A percentile compares a stretch with the other conserved stretches of the same genome.
Conservation (phyloP, 2,888 invertebrate genomes). For the Abscondita cerata region DNA sequence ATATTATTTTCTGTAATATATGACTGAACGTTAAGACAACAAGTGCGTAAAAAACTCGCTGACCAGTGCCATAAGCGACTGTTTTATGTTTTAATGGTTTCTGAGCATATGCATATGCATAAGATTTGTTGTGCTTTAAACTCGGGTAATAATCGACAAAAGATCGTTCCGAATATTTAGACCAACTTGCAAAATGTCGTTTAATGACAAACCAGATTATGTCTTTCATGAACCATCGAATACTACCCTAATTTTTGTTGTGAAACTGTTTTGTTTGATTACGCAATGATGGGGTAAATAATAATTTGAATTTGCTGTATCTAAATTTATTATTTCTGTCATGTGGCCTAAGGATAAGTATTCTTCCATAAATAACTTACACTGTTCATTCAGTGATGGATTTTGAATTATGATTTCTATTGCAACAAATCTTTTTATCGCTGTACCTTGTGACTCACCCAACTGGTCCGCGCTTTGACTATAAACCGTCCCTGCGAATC, state of each 20-base stretch:
- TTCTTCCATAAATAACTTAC: slow-evolving; percentile 33
- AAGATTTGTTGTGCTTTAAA: slow-evolving; percentile 48
- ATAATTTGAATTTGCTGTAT: slow-evolving; percentile 33
- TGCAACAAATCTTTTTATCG: slow-evolving; percentile 38
- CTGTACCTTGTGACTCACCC: slow-evolving; percentile 38
- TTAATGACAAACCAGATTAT: slow-evolving; percentile 45
- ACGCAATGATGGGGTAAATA: slow-evolving; percentile 54
- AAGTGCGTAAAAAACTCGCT: slow-evolving; percentile 44
- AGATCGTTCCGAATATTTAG: slow-evolving; percentile 49
- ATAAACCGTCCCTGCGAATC: no score
- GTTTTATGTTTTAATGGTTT: slow-evolving; percentile 22
- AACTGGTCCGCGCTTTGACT: no score
- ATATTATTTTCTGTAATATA: no score
- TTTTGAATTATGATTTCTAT: slow-evolving; percentile 39
- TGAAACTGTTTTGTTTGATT: slow-evolving; percentile 43
- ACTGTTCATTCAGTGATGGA: slow-evolving; percentile 33
- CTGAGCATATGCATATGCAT: slow-evolving; percentile 42
- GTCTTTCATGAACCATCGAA: slow-evolving; percentile 47
- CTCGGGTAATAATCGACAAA: slow-evolving; percentile 44
- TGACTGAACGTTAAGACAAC: slow-evolving; percentile 42
- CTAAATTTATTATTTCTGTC: slow-evolving; percentile 5
- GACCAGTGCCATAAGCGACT: slow-evolving; percentile 49
- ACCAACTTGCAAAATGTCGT: slow-evolving; percentile 47
- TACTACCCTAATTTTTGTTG: slow-evolving; percentile 48
- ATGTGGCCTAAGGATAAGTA: slow-evolving; percentile 38